phyloP scores from a whole-genome alignment of 2,797 vertebrate species.

The Lindbergichthys nudifrons region DNA sequence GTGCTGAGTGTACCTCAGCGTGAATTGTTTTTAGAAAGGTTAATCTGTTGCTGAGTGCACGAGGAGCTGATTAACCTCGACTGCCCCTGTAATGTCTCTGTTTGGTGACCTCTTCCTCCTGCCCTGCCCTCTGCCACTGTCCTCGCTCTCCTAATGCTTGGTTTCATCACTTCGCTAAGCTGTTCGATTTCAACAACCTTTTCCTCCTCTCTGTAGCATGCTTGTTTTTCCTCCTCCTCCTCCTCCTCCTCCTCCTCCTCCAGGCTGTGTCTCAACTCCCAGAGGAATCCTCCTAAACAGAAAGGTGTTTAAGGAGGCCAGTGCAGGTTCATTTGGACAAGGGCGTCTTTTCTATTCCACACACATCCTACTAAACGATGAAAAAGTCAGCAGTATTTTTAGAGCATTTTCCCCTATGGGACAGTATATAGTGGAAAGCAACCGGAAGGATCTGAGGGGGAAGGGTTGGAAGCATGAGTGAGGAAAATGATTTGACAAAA shows the following conservation, averaged over 20 bases:
- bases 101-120: constrained; percentile 35
- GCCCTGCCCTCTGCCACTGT: constrained; percentile 26
- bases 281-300: constrained; percentile 18
- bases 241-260: constrained; percentile 17
- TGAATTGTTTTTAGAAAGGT: constrained; percentile 10
- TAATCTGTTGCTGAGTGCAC: constrained; percentile 30
- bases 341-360: constrained; percentile 17
- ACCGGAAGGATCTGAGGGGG: constrained; percentile 38
- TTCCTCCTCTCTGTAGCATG: constrained; percentile 21
- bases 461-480: neutral
- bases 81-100: constrained; percentile 42
- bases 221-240: constrained; percentile 23
- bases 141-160: constrained; percentile 40
- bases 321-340: constrained; percentile 26
- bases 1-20: neutral
- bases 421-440: constrained; percentile 32
- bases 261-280: constrained; percentile 2
- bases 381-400: constrained; percentile 53
- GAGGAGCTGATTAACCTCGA: constrained; percentile 53
- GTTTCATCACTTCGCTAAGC: constrained; percentile 17
- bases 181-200: constrained; percentile 18
- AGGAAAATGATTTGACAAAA: constrained; percentile 19
- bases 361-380: constrained; percentile 10
- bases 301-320: constrained; percentile 28
- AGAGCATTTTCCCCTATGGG: constrained; percentile 46